Conservation (phyloP, 2,113 vertebrate genomes). For the Phalacrocorax carbo region DNA sequence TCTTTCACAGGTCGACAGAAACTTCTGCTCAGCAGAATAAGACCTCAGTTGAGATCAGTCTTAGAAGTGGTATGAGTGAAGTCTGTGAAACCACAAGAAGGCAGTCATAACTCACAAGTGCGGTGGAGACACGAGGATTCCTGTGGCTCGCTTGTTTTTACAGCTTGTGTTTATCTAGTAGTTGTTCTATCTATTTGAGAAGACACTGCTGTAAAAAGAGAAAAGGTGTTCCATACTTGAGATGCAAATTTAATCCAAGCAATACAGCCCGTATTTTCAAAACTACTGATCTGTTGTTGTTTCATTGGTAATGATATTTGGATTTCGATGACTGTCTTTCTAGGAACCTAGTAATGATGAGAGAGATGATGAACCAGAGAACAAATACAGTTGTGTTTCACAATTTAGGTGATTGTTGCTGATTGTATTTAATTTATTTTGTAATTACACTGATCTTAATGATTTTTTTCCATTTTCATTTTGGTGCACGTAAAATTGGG, state of each 20-base stretch:
- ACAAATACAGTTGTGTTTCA: not conserved
- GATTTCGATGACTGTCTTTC: not conserved
- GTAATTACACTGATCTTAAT: not conserved
- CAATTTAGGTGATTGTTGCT: not conserved
- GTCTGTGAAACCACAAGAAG: conserved; percentile 18
- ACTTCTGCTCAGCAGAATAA: not conserved
- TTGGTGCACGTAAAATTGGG: not conserved
- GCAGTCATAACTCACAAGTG: not conserved
- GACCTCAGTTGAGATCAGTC: not conserved
- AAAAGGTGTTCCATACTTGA: not conserved
- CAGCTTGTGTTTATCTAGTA: not conserved
- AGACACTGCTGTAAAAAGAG: not conserved
- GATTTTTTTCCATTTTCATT: not conserved
- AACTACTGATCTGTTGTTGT: not conserved
- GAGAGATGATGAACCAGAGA: not conserved
- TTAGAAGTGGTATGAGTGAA: conserved; percentile 24
- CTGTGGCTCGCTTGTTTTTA: conserved; percentile 9
- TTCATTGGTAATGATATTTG: not conserved
- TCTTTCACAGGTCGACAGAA: not conserved
- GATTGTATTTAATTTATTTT: not conserved
- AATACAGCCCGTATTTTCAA: not conserved
- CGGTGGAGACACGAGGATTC: not conserved
- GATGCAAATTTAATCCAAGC: not conserved
- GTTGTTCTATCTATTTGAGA: not conserved
- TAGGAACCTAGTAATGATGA: not conserved